Evolutionary conservation across 1,140 invertebrate genomes (phyloP), one percentile per base, ranked within the genome.

Genomic region (Atta texana): DNA sequence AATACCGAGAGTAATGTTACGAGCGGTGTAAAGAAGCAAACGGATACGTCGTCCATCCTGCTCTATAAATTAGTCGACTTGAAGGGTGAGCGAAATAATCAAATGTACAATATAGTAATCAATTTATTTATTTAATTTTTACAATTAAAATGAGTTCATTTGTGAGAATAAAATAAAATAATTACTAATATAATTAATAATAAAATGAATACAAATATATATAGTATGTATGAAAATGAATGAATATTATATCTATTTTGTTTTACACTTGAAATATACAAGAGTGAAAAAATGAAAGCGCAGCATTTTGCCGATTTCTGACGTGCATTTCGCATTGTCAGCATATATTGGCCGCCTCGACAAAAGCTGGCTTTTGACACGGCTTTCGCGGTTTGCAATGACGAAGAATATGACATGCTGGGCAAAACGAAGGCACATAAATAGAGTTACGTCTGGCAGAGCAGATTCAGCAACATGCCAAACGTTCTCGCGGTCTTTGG

Each of bases 1-100:
- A 98, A 99, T 96, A 98, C 98, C 3, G 98, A 98, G 92, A 98
- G 98, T 92, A 98, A 98, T 95, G 98, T 99, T 10, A 97, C 98
- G 0, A 98, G 98, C 94, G 98, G 98, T 71, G 98, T 98, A 0
- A 98, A 98, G 94, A 98, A 98, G 89, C 98, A 99, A 93, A 98
- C 98, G 0, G 98, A 98, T 51, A 97, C 97, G 16, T 97, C 97
- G 1, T 96, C 97, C 14, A 97, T 98, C 92, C 96, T 97, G 72
- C 96, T 98, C 85, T 98, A 99, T 92, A 98, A 98, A 93, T 95
- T 98, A 69, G 97, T 98, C 0, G 97, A 98, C 94, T 94, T 98
- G 39, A 98, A 98, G 97, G 98, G 97, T 97, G 95, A 94, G 59
- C n/a, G 16, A 51, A 18, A 81, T 28, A 49, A 59, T 49, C 28